Percentiles rank a stretch among this genome's conserved stretches.
Evolutionary conservation across 2,113 vertebrate genomes (phyloP).

Genomic region (Catagonus wagneri): DNA sequence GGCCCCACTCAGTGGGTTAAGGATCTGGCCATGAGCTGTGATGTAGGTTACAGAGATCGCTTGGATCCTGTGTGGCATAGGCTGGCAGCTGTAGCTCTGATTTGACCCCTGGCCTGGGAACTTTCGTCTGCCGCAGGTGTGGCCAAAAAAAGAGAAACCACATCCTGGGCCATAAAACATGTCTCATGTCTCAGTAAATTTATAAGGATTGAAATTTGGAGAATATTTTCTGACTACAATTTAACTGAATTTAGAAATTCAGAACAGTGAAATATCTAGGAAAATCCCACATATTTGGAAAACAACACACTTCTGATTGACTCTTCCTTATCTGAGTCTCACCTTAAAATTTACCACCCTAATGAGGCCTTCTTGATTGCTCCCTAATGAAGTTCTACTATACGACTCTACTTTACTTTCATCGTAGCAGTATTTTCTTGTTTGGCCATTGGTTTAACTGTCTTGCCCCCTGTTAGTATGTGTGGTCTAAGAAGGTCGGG

Average conservation of each 20-base stretch:
- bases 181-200: neutral
- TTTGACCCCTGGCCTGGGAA: too few species aligned
- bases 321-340: neutral
- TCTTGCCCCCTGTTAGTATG: neutral
- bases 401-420: neutral
- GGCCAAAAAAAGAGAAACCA: neutral
- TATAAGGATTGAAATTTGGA: neutral
- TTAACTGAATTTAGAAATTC: neutral
- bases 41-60: too few species aligned
- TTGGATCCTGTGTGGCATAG: too few species aligned
- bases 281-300: conserved; percentile 6
- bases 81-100: too few species aligned
- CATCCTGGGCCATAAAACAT: neutral
- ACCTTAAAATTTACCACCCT: neutral
- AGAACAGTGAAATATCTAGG: neutral
- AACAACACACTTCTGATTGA: neutral
- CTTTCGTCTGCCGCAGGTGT: too few species aligned
- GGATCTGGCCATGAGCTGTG: too few species aligned
- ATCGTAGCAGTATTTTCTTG: neutral
- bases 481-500: neutral
- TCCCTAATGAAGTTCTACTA: neutral
- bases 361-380: neutral
- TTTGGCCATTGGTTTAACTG: neutral
- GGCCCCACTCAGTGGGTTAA: too few species aligned
- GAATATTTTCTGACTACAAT: neutral